These are phyloP conservation scores for Spicauda simplicius DNA, from an alignment of 2,888 invertebrate genomes.

Conservation along the genomic window DNA sequence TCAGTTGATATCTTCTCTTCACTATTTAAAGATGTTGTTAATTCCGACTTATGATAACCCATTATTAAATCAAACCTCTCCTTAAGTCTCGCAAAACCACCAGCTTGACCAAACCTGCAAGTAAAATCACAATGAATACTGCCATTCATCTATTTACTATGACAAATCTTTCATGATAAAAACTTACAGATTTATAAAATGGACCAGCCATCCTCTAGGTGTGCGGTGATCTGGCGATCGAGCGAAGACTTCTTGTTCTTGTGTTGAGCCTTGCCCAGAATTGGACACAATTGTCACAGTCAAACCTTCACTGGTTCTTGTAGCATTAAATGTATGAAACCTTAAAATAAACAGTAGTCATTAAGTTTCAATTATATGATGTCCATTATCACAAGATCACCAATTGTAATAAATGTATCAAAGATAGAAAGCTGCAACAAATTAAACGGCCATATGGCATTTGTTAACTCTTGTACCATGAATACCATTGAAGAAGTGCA, in stretches of 20 bases:
- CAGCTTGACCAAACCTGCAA: constrained; percentile 92
- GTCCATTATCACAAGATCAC: not conserved
- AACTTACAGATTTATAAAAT: constrained; percentile 93
- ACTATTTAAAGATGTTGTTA: constrained; percentile 68
- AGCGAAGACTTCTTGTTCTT: constrained; percentile 85
- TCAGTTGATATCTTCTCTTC: constrained; percentile 76
- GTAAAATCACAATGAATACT: not conserved
- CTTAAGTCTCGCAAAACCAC: constrained; percentile 94
- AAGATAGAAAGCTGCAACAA: no score
- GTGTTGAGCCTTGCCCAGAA: constrained; percentile 79
- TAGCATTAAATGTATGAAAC: constrained; percentile 94
- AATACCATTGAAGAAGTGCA: not conserved
- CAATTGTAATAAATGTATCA: no score
- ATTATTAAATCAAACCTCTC: constrained; percentile 92
- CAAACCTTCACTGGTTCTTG: constrained; percentile 89
- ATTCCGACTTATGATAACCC: constrained; percentile 81
- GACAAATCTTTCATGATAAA: not conserved
- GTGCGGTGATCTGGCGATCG: constrained; percentile 91
- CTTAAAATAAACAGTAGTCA: constrained; percentile 82
- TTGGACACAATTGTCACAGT: constrained; percentile 65
- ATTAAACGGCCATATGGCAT: no score
- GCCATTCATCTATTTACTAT: not conserved
- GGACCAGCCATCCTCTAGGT: constrained; percentile 97
- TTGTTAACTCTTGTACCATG: no score
- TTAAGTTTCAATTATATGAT: constrained; percentile 8